phyloP scores from a whole-genome alignment of 1,140 invertebrate genomes.

The Drosophila cardini region DNA sequence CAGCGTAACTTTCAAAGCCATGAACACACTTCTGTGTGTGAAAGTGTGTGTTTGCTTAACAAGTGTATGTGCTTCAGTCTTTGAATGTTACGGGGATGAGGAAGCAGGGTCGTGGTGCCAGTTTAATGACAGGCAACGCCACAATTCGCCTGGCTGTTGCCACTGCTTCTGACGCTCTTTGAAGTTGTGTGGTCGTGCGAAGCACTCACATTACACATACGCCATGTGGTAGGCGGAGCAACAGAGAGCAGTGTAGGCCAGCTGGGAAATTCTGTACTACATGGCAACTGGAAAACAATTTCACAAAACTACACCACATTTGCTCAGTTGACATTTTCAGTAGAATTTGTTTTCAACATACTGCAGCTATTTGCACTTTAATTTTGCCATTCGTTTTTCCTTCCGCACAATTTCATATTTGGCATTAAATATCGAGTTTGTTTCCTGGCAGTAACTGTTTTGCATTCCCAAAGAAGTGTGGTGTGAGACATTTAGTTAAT shows the following conservation, averaged over 20 bases:
- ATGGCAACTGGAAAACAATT: constrained; percentile 22
- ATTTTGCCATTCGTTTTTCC: neutral
- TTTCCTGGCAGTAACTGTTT: constrained; percentile 27
- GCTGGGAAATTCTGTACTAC: constrained; percentile 4
- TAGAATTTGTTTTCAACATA: constrained; percentile 6
- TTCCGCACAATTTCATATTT: neutral
- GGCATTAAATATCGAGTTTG: constrained; percentile 7
- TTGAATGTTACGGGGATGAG: constrained; percentile 13
- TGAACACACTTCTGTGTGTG: constrained; percentile 26
- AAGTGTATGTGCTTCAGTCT: constrained; percentile 29
- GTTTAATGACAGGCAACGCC: constrained; percentile 70
- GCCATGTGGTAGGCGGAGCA: constrained; percentile 48
- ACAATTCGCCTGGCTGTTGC: constrained; percentile 50
- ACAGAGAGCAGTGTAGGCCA: neutral
- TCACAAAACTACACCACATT: constrained; percentile 13
- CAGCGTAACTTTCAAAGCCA: constrained; percentile 60
- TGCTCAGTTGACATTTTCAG: neutral
- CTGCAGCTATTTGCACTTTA: constrained; percentile 20
- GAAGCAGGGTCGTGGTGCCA: constrained; percentile 37
- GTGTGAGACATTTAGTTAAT: constrained; percentile 56
- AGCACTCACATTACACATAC: constrained; percentile 50
- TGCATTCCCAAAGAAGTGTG: constrained; percentile 16
- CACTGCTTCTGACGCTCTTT: constrained; percentile 59
- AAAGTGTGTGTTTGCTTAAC: constrained; percentile 4
- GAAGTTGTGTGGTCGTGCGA: constrained; percentile 63